Percentiles rank a stretch among this genome's conserved stretches.
These are phyloP conservation scores for Mormyrops attenuatus DNA, from an alignment of 2,797 vertebrate genomes.

Conservation along the genomic window DNA sequence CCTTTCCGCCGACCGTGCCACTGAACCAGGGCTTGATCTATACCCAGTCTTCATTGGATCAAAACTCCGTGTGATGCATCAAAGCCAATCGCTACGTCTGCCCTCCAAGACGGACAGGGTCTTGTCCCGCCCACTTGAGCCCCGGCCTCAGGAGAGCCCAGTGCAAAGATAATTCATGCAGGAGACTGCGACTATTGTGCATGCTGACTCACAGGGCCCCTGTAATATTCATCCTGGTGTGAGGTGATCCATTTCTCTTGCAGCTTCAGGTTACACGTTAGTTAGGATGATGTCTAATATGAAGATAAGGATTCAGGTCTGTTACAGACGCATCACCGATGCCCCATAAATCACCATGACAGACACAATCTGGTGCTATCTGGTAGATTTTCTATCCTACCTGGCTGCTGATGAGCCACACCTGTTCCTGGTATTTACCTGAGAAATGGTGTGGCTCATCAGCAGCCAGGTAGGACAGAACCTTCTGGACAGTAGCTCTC, in stretches of 20 bases:
- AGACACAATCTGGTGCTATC: not conserved
- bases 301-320: conserved; percentile 1
- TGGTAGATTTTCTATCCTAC: too few relatives aligned
- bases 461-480: too few relatives aligned
- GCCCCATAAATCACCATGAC: not conserved
- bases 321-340: not conserved
- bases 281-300: not conserved
- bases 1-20: not conserved
- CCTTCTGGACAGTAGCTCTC: too few relatives aligned
- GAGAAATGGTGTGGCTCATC: too few relatives aligned
- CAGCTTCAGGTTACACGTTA: not conserved
- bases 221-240: not conserved
- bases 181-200: not conserved
- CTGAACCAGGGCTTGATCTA: not conserved
- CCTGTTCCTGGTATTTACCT: too few relatives aligned
- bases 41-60: not conserved
- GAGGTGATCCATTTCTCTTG: not conserved
- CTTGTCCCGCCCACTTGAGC: not conserved
- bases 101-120: not conserved
- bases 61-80: not conserved
- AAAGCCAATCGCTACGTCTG: not conserved
- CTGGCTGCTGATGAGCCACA: too few relatives aligned
- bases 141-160: not conserved
- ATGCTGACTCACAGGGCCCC: not conserved
- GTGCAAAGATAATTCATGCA: not conserved